A percentile compares a stretch with the other conserved stretches of the same genome.
These are phyloP conservation scores for Centrocercus urophasianus DNA, from an alignment of 2,113 vertebrate species.

Conservation along the genomic window DNA sequence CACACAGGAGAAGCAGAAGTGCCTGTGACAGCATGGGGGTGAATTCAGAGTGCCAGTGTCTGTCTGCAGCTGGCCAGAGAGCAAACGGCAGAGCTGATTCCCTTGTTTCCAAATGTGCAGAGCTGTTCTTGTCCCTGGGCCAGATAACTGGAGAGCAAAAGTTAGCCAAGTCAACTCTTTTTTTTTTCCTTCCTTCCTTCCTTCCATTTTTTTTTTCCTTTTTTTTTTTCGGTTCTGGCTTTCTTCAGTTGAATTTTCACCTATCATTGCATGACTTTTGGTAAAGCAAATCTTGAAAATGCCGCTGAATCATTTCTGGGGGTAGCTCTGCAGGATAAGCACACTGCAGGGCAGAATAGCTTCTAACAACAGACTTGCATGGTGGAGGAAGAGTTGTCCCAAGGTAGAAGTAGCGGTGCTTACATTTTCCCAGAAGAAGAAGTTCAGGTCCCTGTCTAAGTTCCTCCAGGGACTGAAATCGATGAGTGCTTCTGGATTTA, in stretches of 20 bases:
- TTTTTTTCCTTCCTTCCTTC: not conserved
- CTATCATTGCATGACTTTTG: not conserved
- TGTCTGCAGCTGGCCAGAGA: slow-evolving; percentile 35
- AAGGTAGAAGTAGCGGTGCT: not conserved
- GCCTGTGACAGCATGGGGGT: not conserved
- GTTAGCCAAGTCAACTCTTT: not conserved
- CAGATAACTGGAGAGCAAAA: not conserved
- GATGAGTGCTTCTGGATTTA: not conserved
- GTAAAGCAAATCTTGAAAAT: not conserved
- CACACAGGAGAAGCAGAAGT: slow-evolving; percentile 3
- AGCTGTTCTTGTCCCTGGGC: not conserved
- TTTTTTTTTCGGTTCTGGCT: not conserved
- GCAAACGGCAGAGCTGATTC: slow-evolving; percentile 47
- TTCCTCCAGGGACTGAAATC: not conserved
- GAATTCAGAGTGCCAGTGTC: not conserved
- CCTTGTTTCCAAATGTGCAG: slow-evolving; percentile 15
- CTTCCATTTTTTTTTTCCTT: too few relatives aligned
- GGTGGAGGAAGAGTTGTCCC: not conserved
- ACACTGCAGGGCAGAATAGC: not conserved
- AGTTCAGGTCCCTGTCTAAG: not conserved
- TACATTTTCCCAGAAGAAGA: not conserved
- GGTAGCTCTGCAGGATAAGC: not conserved
- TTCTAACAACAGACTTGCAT: not conserved
- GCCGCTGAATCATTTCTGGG: not conserved
- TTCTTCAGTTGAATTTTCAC: not conserved